phyloP scores from a whole-genome alignment of 2,888 invertebrate species.

The Diadegma fenestrale region DNA sequence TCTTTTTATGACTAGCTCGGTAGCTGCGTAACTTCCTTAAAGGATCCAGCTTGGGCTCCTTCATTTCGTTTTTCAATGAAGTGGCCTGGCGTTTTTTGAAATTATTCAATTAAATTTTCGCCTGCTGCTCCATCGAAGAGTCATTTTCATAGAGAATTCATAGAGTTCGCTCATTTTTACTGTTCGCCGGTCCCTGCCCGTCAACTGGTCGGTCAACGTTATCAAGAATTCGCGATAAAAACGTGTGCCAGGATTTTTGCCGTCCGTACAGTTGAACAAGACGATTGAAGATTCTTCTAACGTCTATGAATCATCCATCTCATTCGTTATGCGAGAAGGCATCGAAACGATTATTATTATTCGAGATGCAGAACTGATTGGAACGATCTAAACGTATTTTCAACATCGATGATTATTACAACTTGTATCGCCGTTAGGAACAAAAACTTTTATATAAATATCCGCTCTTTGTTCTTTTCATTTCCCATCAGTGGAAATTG shows the following conservation, averaged over 20 bases:
- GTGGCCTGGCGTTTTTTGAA: no score
- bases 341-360: constrained; percentile 24
- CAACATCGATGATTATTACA: constrained; percentile 21
- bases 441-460: not conserved
- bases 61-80: no score
- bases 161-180: no score
- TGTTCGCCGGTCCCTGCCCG: no score
- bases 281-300: not conserved
- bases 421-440: not conserved
- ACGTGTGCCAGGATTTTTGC: not conserved
- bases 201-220: no score
- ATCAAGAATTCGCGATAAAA: no score
- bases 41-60: no score
- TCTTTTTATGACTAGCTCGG: no score
- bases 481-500: not conserved
- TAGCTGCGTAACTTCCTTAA: no score
- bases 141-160: no score
- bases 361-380: constrained; percentile 8
- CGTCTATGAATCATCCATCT: constrained; percentile 25
- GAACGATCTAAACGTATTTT: constrained; percentile 29
- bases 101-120: no score
- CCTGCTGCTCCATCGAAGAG: no score
- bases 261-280: not conserved
- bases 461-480: not conserved
- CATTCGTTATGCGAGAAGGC: not conserved